Evolutionary conservation across 1,140 invertebrate species (phyloP).

Genomic region (Orussus abietinus): DNA sequence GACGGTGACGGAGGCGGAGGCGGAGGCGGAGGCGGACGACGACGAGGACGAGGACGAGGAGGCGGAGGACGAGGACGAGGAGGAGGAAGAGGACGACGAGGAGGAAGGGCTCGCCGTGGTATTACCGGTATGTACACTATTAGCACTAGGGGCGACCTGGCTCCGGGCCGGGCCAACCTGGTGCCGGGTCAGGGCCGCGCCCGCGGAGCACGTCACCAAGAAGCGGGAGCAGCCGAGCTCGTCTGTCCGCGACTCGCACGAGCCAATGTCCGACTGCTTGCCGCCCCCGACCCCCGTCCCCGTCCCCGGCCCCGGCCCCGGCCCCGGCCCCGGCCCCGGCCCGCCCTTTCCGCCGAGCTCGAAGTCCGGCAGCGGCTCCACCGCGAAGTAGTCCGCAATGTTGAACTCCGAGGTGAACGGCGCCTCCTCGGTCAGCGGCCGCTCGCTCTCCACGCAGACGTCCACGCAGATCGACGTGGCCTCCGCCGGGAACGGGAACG

Average conservation of each 20-base stretch:
- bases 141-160: constrained; percentile 44
- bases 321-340: constrained; percentile 1
- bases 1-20: constrained; percentile 5
- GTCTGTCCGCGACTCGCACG: constrained; percentile 36
- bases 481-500: constrained; percentile 47
- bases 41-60: constrained; percentile 4
- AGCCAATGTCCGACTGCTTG: constrained; percentile 23
- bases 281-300: constrained; percentile 6
- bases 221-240: constrained; percentile 44
- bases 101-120: constrained; percentile 18
- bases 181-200: constrained; percentile 28
- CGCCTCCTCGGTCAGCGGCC: constrained; percentile 36
- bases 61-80: constrained; percentile 7
- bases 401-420: constrained; percentile 50
- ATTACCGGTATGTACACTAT: constrained; percentile 42
- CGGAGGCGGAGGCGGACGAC: constrained; percentile 3
- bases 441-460: constrained; percentile 40
- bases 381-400: constrained; percentile 47
- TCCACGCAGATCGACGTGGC: constrained; percentile 51
- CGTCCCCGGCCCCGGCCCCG: background rate
- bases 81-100: background rate
- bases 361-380: constrained; percentile 40
- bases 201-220: constrained; percentile 30
- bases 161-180: constrained; percentile 28
- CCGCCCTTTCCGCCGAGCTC: constrained; percentile 28